phyloP scores from a whole-genome alignment of 2,797 vertebrate species.

The Brachyalestes nurse region DNA sequence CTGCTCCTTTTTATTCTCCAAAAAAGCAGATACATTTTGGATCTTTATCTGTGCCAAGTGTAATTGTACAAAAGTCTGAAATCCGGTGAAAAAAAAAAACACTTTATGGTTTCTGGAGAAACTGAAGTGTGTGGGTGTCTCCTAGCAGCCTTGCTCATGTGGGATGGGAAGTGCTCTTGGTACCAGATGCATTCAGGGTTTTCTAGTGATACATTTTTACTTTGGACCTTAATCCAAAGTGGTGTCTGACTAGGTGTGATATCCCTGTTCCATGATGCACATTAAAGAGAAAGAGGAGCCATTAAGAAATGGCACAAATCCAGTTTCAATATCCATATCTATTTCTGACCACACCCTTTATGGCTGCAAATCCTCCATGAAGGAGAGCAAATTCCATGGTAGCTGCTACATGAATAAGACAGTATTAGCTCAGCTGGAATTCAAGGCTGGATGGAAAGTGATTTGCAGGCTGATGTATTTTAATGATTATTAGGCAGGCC shows the following conservation, averaged over 20 bases:
- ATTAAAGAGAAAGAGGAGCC: background rate
- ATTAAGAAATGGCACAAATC: background rate
- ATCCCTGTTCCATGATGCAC: background rate
- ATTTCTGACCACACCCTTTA: background rate
- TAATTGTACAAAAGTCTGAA: slow-evolving; percentile 52
- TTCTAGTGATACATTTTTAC: background rate
- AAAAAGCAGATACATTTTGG: slow-evolving; percentile 66
- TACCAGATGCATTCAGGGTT: background rate
- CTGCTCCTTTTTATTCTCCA: slow-evolving; percentile 44
- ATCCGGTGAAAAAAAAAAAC: background rate
- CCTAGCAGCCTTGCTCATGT: slow-evolving; percentile 28
- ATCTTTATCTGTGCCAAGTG: slow-evolving; percentile 66
- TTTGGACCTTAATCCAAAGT: background rate
- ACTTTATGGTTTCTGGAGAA: background rate
- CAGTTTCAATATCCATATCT: background rate
- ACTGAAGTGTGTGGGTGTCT: slow-evolving; percentile 19
- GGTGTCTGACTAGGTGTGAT: background rate
- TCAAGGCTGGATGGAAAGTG: background rate
- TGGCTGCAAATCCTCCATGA: background rate
- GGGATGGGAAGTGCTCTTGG: background rate
- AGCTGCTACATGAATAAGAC: background rate
- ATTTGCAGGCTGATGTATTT: slow-evolving; percentile 44
- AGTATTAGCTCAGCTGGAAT: background rate
- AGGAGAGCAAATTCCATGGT: background rate
- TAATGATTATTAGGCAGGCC: slow-evolving; percentile 42